phyloP scores from a whole-genome alignment of 2,888 invertebrate species.

The Eretmocerus hayati region DNA sequence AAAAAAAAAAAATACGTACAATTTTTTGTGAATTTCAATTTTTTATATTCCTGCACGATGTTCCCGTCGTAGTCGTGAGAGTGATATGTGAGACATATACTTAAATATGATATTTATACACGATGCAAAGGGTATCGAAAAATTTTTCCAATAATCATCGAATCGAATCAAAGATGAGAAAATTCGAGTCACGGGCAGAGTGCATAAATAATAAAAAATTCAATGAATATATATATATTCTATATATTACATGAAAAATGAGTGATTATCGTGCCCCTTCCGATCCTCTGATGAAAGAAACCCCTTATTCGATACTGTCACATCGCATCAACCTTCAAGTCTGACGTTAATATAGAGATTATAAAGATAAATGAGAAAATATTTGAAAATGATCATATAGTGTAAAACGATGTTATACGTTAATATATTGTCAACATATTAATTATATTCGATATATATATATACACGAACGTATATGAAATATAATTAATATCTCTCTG shows the following conservation, averaged over 20 bases:
- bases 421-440: slow-evolving; percentile 24
- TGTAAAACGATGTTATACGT: slow-evolving; percentile 24
- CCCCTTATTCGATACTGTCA: slow-evolving; percentile 20
- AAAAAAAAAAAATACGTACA: not conserved
- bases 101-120: not conserved
- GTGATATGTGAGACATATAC: slow-evolving; percentile 2
- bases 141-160: slow-evolving; percentile 8
- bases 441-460: slow-evolving; percentile 23
- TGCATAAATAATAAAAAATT: slow-evolving; percentile 2
- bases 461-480: slow-evolving; percentile 25
- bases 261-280: slow-evolving; percentile 22
- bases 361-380: slow-evolving; percentile 7
- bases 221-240: slow-evolving; percentile 9
- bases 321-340: slow-evolving; percentile 23
- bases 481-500: slow-evolving; percentile 30
- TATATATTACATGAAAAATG: slow-evolving; percentile 15
- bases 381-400: slow-evolving; percentile 11
- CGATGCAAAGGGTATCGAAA: not conserved
- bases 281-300: slow-evolving; percentile 16
- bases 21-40: slow-evolving; percentile 10
- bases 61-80: slow-evolving; percentile 15
- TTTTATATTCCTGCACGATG: slow-evolving; percentile 19
- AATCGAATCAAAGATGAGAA: slow-evolving; percentile 7
- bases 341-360: slow-evolving; percentile 16
- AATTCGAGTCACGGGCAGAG: not conserved